Conservation (phyloP, 2,797 vertebrate genomes). For the Squalus acanthias region DNA sequence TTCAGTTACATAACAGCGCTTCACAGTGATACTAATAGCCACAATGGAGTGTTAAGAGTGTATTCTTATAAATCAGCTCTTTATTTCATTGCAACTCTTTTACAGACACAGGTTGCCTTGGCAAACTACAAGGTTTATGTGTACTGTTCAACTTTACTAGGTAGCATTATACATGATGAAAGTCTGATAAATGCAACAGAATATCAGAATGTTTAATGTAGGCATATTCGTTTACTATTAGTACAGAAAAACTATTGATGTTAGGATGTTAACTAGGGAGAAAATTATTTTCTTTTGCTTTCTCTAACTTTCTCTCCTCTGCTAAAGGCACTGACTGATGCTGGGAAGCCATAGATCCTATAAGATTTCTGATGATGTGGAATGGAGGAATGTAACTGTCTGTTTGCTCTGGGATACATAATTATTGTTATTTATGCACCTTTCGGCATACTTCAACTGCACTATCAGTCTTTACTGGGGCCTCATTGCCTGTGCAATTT, state of each 20-base stretch:
- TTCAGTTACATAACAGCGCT: neutral
- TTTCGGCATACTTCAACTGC: neutral
- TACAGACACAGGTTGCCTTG: neutral
- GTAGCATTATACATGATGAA: neutral
- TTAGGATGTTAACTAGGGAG: neutral
- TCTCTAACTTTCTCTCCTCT: neutral
- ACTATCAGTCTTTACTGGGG: neutral
- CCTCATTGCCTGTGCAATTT: slow-evolving; percentile 8
- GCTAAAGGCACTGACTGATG: neutral
- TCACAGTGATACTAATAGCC: neutral
- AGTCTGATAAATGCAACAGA: neutral
- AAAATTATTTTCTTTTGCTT: neutral
- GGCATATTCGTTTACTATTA: neutral
- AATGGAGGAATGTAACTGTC: neutral
- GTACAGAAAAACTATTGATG: neutral
- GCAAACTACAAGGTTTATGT: neutral
- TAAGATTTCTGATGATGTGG: neutral
- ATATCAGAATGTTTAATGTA: neutral
- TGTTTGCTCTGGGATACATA: neutral
- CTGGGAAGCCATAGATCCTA: neutral
- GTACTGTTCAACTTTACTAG: neutral
- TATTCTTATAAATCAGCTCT: neutral
- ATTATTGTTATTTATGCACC: slow-evolving; percentile 11
- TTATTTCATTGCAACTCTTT: neutral
- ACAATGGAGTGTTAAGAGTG: neutral